Percentiles rank a stretch among this genome's conserved stretches.
Conservation (phyloP, 53 echinoderm and acorn worm genomes). For the Hippasteria phrygiana region DNA sequence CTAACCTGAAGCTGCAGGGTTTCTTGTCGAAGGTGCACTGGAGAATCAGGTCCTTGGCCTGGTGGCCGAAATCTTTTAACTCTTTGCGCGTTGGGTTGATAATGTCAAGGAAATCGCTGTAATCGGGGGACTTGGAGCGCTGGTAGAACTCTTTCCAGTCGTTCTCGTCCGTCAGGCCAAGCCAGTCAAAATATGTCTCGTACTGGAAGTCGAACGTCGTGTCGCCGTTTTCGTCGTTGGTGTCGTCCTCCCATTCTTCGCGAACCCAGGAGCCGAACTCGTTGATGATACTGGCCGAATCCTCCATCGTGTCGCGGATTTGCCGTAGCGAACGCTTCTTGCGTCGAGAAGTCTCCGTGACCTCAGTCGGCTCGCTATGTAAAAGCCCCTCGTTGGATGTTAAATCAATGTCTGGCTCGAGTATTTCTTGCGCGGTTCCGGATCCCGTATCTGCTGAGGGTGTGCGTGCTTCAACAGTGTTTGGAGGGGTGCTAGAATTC, state of each 20-base stretch:
- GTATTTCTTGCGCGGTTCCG: neutral
- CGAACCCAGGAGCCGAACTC: neutral
- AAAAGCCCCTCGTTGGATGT: neutral
- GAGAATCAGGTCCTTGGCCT: conserved; percentile 77
- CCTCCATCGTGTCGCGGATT: neutral
- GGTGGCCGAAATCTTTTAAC: conserved; percentile 79
- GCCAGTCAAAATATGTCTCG: conserved; percentile 68
- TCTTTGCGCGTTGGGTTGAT: conserved; percentile 84
- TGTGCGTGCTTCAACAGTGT: neutral
- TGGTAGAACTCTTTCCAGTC: conserved; percentile 86
- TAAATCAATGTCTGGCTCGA: no score
- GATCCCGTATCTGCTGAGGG: neutral
- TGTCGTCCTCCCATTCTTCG: conserved; percentile 28
- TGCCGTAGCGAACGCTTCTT: conserved; percentile 10
- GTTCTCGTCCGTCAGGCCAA: conserved; percentile 40
- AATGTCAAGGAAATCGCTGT: conserved; percentile 77
- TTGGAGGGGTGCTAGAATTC: neutral
- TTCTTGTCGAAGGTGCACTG: conserved; percentile 90
- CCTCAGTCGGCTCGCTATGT: neutral
- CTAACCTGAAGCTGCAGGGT: conserved; percentile 80
- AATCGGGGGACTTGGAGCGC: conserved; percentile 71
- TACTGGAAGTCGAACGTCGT: conserved; percentile 56
- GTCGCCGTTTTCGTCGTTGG: conserved; percentile 26
- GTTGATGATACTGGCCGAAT: neutral
- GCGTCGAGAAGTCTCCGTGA: neutral